Conservation (phyloP, 2,797 vertebrate species). For the Erethizon dorsatum region DNA sequence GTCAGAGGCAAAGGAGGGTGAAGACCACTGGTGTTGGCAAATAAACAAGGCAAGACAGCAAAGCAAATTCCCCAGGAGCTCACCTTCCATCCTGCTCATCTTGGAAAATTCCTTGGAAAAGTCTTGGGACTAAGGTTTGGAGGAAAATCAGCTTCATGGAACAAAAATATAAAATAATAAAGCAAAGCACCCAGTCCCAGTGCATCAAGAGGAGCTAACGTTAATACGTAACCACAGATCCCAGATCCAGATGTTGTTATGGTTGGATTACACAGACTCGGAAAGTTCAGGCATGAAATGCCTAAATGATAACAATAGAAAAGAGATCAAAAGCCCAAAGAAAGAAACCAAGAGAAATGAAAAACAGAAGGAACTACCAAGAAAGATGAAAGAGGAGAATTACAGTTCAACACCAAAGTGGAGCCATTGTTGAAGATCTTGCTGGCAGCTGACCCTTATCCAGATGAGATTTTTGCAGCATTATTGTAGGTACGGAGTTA, state of each 20-base stretch:
- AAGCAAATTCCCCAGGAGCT: neutral
- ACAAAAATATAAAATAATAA: constrained; percentile 65
- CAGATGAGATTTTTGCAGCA: constrained; percentile 73
- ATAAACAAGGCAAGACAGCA: neutral
- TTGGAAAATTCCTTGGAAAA: constrained; percentile 72
- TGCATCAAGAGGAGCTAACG: neutral
- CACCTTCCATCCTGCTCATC: constrained; percentile 36
- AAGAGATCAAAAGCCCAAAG: constrained; percentile 85
- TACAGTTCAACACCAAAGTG: constrained; percentile 75
- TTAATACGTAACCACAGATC: neutral
- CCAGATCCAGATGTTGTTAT: constrained; percentile 82
- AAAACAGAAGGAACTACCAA: constrained; percentile 82
- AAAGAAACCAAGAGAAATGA: constrained; percentile 84
- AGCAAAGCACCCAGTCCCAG: neutral
- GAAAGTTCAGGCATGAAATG: constrained; percentile 80
- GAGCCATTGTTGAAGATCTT: constrained; percentile 66
- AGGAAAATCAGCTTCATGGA: constrained; percentile 49
- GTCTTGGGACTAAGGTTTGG: neutral
- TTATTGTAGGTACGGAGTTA: constrained; percentile 62
- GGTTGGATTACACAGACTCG: constrained; percentile 79
- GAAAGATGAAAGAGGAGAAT: constrained; percentile 80
- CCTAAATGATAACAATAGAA: constrained; percentile 84
- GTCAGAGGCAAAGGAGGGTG: neutral
- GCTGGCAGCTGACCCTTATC: constrained; percentile 67
- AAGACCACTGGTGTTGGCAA: neutral